phyloP scores from a whole-genome alignment of 2,797 vertebrate genomes.

The Cercopithecus hamlyni region DNA sequence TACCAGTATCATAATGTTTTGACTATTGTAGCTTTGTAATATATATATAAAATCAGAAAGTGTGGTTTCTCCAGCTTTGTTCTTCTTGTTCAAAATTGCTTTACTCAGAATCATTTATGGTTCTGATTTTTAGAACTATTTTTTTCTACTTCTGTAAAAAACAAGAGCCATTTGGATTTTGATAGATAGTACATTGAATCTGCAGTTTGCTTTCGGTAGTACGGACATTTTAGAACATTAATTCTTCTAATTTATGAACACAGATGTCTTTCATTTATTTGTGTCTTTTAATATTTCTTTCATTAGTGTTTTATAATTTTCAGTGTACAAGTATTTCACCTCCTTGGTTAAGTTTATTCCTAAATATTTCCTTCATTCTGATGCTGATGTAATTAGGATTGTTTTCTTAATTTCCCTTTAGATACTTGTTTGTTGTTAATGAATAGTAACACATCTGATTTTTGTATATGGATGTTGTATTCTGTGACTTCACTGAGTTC shows the following conservation, averaged over 20 bases:
- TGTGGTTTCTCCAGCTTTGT: background rate
- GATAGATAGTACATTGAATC: background rate
- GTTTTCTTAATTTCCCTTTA: background rate
- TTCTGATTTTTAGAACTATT: background rate
- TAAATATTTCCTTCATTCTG: background rate
- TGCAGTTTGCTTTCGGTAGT: background rate
- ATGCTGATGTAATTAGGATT: background rate
- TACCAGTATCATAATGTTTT: background rate
- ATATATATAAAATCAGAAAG: background rate
- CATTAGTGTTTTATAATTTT: background rate
- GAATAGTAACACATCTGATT: background rate
- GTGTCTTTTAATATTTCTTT: background rate
- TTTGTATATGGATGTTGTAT: background rate
- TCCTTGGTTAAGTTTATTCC: background rate
- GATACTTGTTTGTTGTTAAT: background rate
- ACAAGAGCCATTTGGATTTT: background rate
- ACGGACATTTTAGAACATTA: background rate
- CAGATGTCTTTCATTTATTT: background rate
- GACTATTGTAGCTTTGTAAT: background rate
- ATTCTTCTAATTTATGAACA: background rate
- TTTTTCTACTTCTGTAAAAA: background rate
- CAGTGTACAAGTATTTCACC: background rate
- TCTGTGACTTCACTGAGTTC: background rate
- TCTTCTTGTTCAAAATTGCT: background rate
- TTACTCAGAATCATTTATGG: background rate